These are phyloP conservation scores for Andrena haemorrhoa DNA, from an alignment of 2,888 invertebrate species.

Conservation along the genomic window DNA sequence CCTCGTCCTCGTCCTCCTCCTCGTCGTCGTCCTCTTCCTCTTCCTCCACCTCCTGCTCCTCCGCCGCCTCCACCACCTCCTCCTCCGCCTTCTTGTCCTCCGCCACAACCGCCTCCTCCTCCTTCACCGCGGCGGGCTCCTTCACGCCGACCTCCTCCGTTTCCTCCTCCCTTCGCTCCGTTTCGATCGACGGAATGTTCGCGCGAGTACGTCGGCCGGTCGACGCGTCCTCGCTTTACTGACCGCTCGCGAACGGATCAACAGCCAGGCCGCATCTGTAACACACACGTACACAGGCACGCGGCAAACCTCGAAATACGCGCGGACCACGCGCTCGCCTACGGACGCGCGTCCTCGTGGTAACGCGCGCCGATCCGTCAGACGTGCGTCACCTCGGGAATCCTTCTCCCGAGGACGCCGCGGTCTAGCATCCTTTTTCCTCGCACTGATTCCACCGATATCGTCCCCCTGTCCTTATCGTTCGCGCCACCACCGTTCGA, in stretches of 20 bases:
- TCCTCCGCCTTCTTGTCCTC: constrained; percentile 23
- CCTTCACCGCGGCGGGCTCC: constrained; percentile 23
- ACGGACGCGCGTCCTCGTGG: constrained; percentile 58
- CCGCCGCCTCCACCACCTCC: constrained; percentile 5
- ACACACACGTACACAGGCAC: constrained; percentile 69
- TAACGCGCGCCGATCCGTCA: constrained; percentile 64
- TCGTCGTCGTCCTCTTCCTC: background rate
- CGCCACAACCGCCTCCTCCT: constrained; percentile 17
- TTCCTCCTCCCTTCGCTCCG: constrained; percentile 35
- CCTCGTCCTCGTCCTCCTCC: background rate
- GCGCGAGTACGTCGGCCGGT: constrained; percentile 15
- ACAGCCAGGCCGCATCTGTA: constrained; percentile 72
- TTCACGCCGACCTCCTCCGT: constrained; percentile 30
- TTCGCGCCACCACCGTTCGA: too few species aligned
- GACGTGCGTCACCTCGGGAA: constrained; percentile 42
- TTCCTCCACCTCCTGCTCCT: background rate
- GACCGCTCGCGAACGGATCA: constrained; percentile 54
- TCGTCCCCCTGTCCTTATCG: background rate
- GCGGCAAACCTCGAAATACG: constrained; percentile 47
- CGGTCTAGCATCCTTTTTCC: constrained; percentile 47
- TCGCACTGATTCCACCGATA: background rate
- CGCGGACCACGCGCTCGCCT: constrained; percentile 45
- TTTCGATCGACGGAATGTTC: constrained; percentile 20
- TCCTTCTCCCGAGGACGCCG: constrained; percentile 29
- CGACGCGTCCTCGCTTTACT: constrained; percentile 21